These are phyloP conservation scores for Drosophila navojoa DNA, from an alignment of 1,140 invertebrate genomes.

Conservation along the genomic window DNA sequence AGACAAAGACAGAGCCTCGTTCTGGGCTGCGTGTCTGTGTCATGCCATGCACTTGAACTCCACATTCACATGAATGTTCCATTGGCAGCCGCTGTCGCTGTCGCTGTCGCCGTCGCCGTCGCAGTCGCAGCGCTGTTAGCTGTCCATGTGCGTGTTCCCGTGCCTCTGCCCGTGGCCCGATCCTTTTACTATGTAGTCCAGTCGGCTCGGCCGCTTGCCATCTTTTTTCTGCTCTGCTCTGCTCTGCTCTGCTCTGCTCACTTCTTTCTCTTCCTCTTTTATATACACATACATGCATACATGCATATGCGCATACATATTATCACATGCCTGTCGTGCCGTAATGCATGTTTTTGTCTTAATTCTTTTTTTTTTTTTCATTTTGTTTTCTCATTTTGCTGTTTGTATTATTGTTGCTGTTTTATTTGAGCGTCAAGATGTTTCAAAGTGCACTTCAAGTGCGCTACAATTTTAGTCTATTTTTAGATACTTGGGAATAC, in stretches of 20 bases:
- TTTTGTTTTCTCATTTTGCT: not conserved
- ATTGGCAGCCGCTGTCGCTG: slow-evolving; percentile 11
- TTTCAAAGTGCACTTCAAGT: slow-evolving; percentile 78
- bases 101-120: not conserved
- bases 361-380: not conserved
- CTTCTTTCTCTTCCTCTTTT: not conserved
- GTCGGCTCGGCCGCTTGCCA: slow-evolving; percentile 10
- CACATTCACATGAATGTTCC: slow-evolving; percentile 62
- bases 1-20: slow-evolving; percentile 13
- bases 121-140: not conserved
- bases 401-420: slow-evolving; percentile 29
- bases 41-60: slow-evolving; percentile 77
- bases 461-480: slow-evolving; percentile 72
- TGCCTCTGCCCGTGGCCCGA: slow-evolving; percentile 1
- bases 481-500: slow-evolving; percentile 80
- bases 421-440: slow-evolving; percentile 73
- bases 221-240: not conserved
- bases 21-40: slow-evolving; percentile 51
- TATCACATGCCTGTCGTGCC: slow-evolving; percentile 60
- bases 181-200: slow-evolving; percentile 10
- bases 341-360: slow-evolving; percentile 28
- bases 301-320: slow-evolving; percentile 10
- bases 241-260: no score
- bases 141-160: slow-evolving; percentile 6
- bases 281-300: not conserved